Evolutionary conservation across 2,888 invertebrate genomes (phyloP).

Genomic region (Scaptomyza flava): DNA sequence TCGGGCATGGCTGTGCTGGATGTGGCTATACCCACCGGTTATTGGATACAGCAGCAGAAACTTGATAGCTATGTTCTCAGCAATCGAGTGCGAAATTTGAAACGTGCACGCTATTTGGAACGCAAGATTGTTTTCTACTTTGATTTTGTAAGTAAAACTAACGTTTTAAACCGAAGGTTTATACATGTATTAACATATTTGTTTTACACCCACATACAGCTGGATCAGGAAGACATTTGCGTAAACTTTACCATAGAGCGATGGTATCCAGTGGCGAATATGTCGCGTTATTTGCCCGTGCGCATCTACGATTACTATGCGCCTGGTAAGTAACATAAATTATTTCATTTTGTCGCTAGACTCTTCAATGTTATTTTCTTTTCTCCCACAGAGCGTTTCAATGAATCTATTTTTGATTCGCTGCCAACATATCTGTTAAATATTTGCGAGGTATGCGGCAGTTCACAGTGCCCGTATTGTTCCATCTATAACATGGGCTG

Average conservation of each 20-base stretch:
- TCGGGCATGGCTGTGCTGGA: conserved; percentile 96
- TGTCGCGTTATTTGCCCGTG: conserved; percentile 95
- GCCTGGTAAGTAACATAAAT: conserved; percentile 88
- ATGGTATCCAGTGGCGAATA: conserved; percentile 98
- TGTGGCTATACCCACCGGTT: conserved; percentile 94
- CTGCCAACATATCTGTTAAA: conserved; percentile 93
- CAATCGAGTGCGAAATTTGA: conserved; percentile 91
- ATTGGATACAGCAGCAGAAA: conserved; percentile 95
- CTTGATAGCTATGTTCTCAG: conserved; percentile 93
- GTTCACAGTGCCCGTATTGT: conserved; percentile 97
- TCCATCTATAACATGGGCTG: conserved; percentile 90
- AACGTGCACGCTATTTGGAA: conserved; percentile 92
- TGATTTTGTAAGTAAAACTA: conserved; percentile 90
- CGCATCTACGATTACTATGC: conserved; percentile 98
- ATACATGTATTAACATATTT: background rate
- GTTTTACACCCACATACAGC: conserved; percentile 84
- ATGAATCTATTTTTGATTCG: conserved; percentile 95
- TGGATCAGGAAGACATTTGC: conserved; percentile 93
- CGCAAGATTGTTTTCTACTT: conserved; percentile 96
- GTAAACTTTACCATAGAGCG: conserved; percentile 96
- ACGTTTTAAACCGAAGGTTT: too few relatives aligned
- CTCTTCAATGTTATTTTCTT: background rate
- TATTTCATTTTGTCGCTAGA: background rate
- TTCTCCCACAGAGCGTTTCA: conserved; percentile 90
- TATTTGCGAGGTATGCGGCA: conserved; percentile 97